Evolutionary conservation across 2,797 vertebrate species (phyloP).

Genomic region (Thripadectes ignobilis): DNA sequence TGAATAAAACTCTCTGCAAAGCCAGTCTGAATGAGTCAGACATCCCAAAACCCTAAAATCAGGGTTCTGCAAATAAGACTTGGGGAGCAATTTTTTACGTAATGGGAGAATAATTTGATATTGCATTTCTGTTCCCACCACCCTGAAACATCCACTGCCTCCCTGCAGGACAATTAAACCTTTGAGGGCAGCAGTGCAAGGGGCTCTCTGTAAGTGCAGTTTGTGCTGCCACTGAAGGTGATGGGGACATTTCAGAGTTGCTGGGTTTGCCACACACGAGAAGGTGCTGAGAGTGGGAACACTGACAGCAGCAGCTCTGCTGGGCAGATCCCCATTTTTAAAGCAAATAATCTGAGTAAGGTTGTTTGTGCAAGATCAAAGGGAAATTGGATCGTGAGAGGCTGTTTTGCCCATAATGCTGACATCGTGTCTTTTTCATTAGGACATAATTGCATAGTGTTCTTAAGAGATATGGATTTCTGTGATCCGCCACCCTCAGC

Average conservation of each 20-base stretch:
- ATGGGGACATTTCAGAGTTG: not conserved
- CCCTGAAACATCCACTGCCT: not conserved
- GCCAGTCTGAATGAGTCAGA: not conserved
- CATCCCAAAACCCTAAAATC: not conserved
- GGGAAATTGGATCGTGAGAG: not conserved
- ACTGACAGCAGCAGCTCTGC: not conserved
- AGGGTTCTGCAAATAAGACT: not conserved
- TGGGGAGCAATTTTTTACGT: not conserved
- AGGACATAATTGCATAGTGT: not conserved
- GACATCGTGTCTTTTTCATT: not conserved
- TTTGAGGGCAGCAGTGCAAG: not conserved
- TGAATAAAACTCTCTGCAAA: not conserved
- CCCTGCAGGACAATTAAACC: not conserved
- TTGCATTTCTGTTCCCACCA: not conserved
- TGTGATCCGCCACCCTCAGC: not conserved
- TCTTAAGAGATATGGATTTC: not conserved
- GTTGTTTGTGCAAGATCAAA: not conserved
- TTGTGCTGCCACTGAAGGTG: not conserved
- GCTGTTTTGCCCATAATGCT: not conserved
- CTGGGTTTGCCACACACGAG: not conserved
- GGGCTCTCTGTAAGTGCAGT: not conserved
- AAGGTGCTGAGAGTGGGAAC: not conserved
- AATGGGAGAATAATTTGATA: not conserved
- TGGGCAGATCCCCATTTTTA: not conserved
- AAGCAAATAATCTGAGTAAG: not conserved